Evolutionary conservation across 2,888 invertebrate genomes (phyloP).

Genomic region (Papilio elwesi): DNA sequence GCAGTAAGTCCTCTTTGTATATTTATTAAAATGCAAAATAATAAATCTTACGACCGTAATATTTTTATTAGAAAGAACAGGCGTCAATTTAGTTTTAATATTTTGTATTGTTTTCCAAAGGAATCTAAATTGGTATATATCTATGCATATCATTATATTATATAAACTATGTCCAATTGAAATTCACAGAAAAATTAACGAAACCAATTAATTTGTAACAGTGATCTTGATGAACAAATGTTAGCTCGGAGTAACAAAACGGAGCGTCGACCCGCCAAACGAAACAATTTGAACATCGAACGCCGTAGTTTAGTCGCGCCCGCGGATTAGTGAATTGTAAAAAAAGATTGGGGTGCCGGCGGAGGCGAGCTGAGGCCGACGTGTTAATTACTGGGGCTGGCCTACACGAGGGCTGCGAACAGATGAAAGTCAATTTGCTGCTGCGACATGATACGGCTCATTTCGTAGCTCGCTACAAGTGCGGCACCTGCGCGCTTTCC

Average conservation of each 20-base stretch:
- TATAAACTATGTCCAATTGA: conserved; percentile 2
- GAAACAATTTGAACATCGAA: conserved; percentile 65
- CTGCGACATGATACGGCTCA: conserved; percentile 87
- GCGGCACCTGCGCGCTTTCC: conserved; percentile 80
- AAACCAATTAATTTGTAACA: conserved; percentile 33
- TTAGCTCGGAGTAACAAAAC: conserved; percentile 22
- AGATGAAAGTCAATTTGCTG: conserved; percentile 87
- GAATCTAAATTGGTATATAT: not conserved
- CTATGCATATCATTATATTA: not conserved
- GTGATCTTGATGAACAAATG: conserved; percentile 13
- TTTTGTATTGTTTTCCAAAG: not conserved
- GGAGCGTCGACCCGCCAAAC: conserved; percentile 47
- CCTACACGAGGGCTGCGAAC: conserved; percentile 70
- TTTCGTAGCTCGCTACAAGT: conserved; percentile 83
- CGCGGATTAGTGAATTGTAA: conserved; percentile 83
- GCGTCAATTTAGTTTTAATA: not conserved
- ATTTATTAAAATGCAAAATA: too few relatives aligned
- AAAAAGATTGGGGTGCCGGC: conserved; percentile 75
- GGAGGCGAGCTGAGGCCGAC: conserved; percentile 75
- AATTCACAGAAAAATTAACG: conserved; percentile 1
- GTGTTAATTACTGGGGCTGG: conserved; percentile 84
- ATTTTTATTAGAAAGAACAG: too few relatives aligned
- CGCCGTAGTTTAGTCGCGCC: conserved; percentile 74
- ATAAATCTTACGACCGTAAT: too few relatives aligned
- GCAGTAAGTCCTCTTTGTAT: too few relatives aligned